Base-by-base conservation (phyloP, 2,113 vertebrate genomes). In the Ginglymostoma cirratum region DNA sequence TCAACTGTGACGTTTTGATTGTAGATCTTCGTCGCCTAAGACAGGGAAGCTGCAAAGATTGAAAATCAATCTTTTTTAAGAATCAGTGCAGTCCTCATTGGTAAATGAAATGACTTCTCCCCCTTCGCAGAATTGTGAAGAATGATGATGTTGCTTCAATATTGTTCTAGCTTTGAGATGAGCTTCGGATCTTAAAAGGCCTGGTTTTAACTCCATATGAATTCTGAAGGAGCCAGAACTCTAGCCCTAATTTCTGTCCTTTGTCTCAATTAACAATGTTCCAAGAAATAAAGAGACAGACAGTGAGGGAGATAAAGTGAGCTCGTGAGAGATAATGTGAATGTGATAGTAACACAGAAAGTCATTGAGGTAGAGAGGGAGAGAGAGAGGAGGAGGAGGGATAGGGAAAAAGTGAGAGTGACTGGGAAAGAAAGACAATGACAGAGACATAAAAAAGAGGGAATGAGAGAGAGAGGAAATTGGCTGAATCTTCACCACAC, bases 381-480 rank as follows among this genome's bases (percentile, higher is more conserved):
- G 65, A 42, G 3, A 38, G 5, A 42, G 90, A 93, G 12, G n/a
- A 93, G 48, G 52, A 24, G n/a, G 30, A 38, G 89, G 34, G 27
- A 38, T 0, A 92, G 52, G 96, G 96, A 2, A 17, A 42, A 34
- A 66, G 90, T 42, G 6, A 19, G 61, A 93, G 17, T 96, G 96
- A 96, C 0, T 48, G 23, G 30, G 42, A 95, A 27, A 76, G 83
- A 24, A 42, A 30, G 42, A 5, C 2, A 65, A 38, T 14, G 21
- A 94, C 38, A 67, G 23, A n/a, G 66, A 34, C 0, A 96, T 93
- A 96, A 70, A 94, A 87, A 97, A 97, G 98, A 98, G 98, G 98
- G 98, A 97, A 97, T 97, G 96, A 96, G 42, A 87, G 24, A 19
- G 87, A n/a, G 24, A 34, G 52, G 52, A 12, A 45, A 12, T 10